These are phyloP conservation scores for Drosophila arizonae DNA, from an alignment of 1,140 invertebrate species.

Conservation along the genomic window DNA sequence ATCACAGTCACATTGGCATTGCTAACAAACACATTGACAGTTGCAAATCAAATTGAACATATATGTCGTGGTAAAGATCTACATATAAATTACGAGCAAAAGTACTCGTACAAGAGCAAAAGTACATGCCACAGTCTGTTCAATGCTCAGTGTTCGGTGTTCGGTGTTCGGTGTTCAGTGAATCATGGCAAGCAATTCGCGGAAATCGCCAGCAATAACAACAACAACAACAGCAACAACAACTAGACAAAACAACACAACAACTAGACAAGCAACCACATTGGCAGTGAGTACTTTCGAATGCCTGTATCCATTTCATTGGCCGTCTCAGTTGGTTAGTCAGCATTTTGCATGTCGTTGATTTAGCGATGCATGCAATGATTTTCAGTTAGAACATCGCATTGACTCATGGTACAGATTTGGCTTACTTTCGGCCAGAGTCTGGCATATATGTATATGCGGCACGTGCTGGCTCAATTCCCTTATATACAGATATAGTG, in stretches of 20 bases:
- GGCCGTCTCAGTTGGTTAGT: constrained; percentile 54
- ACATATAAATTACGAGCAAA: constrained; percentile 70
- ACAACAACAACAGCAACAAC: constrained; percentile 31
- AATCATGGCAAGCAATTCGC: constrained; percentile 73
- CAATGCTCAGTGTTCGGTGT: constrained; percentile 24
- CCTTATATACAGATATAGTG: constrained; percentile 4
- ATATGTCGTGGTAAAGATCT: constrained; percentile 53
- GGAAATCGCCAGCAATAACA: constrained; percentile 59
- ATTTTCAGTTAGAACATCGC: constrained; percentile 51
- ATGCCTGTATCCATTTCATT: constrained; percentile 62
- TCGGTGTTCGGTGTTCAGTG: constrained; percentile 67
- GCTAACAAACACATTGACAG: constrained; percentile 62
- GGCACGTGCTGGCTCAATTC: constrained; percentile 50
- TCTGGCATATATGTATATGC: constrained; percentile 2
- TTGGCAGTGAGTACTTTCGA: constrained; percentile 56
- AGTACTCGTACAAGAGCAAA: constrained; percentile 26
- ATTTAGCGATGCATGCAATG: constrained; percentile 40
- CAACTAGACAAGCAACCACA: constrained; percentile 13
- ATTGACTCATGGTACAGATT: constrained; percentile 8
- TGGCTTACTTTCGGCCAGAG: constrained; percentile 9
- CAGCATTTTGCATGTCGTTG: constrained; percentile 56
- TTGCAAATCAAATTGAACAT: constrained; percentile 72
- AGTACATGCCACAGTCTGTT: constrained; percentile 38
- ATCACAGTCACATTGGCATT: constrained; percentile 53
- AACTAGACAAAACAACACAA: constrained; percentile 21